A percentile compares a stretch with the other conserved stretches of the same genome.
Evolutionary conservation across 2,888 invertebrate genomes (phyloP).

Genomic region (Heteromyza rotundicornis): DNA sequence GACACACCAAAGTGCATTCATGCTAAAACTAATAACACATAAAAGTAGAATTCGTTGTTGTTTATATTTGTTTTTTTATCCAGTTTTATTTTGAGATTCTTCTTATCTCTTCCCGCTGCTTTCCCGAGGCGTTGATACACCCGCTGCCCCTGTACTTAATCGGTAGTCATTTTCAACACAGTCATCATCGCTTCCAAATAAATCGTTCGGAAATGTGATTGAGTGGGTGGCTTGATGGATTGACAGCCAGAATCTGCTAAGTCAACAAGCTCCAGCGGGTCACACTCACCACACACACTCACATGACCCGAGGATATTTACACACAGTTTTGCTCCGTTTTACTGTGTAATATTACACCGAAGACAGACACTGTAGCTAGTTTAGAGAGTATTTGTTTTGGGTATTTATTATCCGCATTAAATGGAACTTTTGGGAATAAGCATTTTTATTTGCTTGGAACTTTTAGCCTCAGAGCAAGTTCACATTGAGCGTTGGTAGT

Average conservation of each 20-base stretch:
- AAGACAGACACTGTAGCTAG: neutral
- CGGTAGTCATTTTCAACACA: conserved; percentile 40
- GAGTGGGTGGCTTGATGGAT: conserved; percentile 55
- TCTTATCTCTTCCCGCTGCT: conserved; percentile 50
- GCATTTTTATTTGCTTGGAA: conserved; percentile 28
- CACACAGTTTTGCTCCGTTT: conserved; percentile 30
- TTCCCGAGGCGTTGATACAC: too few relatives aligned
- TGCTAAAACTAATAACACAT: conserved; percentile 25
- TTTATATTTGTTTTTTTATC: neutral
- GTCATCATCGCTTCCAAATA: conserved; percentile 20
- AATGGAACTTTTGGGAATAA: conserved; percentile 31
- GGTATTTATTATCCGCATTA: conserved; percentile 26
- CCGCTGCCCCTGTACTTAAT: too few relatives aligned
- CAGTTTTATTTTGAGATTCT: neutral
- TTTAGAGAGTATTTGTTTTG: too few relatives aligned
- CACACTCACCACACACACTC: too few relatives aligned
- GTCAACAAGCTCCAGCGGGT: conserved; percentile 43
- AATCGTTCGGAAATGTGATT: conserved; percentile 47
- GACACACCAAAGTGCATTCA: conserved; percentile 25
- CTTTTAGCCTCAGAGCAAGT: neutral
- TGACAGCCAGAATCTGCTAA: conserved; percentile 56
- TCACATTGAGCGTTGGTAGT: too few relatives aligned
- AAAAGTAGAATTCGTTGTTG: conserved; percentile 15
- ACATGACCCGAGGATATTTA: conserved; percentile 36
- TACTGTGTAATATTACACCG: conserved; percentile 7